Conservation (phyloP, 2,113 vertebrate species). For the Climacteris rufus region DNA sequence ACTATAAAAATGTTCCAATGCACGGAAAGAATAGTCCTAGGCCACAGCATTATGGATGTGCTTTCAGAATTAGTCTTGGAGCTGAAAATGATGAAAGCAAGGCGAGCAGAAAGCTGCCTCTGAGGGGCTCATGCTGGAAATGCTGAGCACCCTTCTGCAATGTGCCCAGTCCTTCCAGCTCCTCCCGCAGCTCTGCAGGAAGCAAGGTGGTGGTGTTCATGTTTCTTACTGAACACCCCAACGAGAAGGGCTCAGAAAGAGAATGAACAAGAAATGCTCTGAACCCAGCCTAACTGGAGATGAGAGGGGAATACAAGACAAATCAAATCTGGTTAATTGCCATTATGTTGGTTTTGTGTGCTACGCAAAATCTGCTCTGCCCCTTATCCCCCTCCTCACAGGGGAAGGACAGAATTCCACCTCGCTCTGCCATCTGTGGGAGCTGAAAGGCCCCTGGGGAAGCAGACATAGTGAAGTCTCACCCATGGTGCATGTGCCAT, state of each 20-base stretch:
- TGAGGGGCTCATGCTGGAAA: neutral
- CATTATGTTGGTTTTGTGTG: accelerated
- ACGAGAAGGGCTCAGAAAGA: neutral
- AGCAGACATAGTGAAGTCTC: neutral
- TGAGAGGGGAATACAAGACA: neutral
- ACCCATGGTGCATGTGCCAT: accelerated
- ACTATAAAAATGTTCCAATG: neutral
- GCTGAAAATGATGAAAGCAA: neutral
- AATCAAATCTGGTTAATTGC: neutral
- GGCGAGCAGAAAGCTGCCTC: neutral
- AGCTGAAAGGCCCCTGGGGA: neutral
- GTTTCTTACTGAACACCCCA: neutral
- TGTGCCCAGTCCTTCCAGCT: neutral
- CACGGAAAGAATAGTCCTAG: neutral
- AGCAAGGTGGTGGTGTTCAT: neutral
- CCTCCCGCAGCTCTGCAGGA: neutral
- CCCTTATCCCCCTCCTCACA: neutral
- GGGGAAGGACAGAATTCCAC: neutral
- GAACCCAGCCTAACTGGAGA: neutral
- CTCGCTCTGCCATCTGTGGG: neutral
- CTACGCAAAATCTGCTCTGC: neutral
- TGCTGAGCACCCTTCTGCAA: neutral
- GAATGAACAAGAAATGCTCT: neutral
- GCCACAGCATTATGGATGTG: neutral
- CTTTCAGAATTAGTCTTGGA: neutral